phyloP scores from a whole-genome alignment of 2,113 vertebrate genomes.

The Cygnus atratus region DNA sequence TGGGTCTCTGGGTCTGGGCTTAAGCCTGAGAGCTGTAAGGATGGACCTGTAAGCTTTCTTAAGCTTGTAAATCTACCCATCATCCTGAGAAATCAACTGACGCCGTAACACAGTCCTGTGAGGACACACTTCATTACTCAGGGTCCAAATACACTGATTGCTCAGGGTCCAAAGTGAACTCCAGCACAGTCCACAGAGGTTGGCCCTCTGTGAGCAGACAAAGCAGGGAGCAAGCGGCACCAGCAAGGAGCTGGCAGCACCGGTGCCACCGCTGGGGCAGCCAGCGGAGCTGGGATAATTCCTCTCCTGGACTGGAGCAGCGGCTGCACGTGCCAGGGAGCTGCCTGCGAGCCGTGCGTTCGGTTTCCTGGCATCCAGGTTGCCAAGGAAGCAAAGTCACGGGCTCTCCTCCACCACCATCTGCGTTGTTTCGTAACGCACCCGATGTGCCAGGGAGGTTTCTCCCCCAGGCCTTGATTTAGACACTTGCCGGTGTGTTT shows the following conservation, averaged over 20 bases:
- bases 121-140: neutral
- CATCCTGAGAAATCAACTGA: conserved; percentile 3
- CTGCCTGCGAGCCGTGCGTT: fast-evolving
- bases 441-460: neutral
- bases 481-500: neutral
- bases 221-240: neutral
- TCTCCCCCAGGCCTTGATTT: neutral
- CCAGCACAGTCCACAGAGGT: neutral
- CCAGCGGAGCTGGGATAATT: neutral
- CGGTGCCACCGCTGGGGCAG: neutral
- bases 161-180: neutral
- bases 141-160: neutral
- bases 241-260: fast-evolving
- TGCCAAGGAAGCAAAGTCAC: neutral
- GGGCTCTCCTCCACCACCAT: neutral
- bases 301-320: neutral
- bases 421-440: neutral
- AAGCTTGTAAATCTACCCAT: conserved; percentile 25
- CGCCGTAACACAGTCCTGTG: fast-evolving
- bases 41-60: neutral
- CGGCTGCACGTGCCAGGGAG: fast-evolving
- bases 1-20: neutral
- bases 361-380: neutral
- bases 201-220: fast-evolving
- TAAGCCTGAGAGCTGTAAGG: conserved; percentile 20